Evolutionary conservation across 2,888 invertebrate genomes (phyloP).

Genomic region (Yponomeuta cagnagella): DNA sequence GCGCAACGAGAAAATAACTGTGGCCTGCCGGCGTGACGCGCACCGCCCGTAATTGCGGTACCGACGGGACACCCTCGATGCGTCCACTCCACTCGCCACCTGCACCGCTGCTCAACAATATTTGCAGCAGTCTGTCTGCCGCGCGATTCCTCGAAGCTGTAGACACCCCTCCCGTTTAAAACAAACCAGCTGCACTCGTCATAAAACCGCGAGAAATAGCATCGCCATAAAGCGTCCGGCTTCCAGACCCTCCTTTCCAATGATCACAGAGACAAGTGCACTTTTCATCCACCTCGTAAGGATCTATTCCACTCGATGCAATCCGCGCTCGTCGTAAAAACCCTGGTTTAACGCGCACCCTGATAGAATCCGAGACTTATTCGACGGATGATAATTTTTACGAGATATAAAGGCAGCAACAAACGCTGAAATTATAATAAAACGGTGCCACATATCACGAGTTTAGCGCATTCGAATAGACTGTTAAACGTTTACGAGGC

Average conservation of each 20-base stretch:
- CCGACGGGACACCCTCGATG: neutral
- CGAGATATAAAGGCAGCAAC: slow-evolving; percentile 15
- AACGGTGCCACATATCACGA: slow-evolving; percentile 15
- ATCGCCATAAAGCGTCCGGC: neutral
- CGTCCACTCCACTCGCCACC: neutral
- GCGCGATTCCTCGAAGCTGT: neutral
- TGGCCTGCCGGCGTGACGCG: slow-evolving; percentile 13
- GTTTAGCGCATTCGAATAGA: slow-evolving; percentile 19
- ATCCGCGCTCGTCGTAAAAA: slow-evolving; percentile 9
- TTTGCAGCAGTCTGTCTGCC: too few species aligned
- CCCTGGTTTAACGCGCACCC: neutral
- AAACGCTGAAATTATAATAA: slow-evolving; percentile 19
- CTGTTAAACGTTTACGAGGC: slow-evolving; percentile 19
- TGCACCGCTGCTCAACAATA: too few species aligned
- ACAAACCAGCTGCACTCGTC: neutral
- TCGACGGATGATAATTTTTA: slow-evolving; percentile 17
- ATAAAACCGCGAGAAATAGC: neutral
- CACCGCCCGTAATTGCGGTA: slow-evolving; percentile 11
- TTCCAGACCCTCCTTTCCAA: neutral
- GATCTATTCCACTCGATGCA: neutral
- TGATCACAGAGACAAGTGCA: neutral
- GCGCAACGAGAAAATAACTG: slow-evolving; percentile 14
- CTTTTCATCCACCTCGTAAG: neutral
- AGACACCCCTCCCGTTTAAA: neutral
- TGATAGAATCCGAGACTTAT: slow-evolving; percentile 15